Base-by-base conservation (phyloP, 2,797 vertebrate species). In the Acanthiza pusilla region DNA sequence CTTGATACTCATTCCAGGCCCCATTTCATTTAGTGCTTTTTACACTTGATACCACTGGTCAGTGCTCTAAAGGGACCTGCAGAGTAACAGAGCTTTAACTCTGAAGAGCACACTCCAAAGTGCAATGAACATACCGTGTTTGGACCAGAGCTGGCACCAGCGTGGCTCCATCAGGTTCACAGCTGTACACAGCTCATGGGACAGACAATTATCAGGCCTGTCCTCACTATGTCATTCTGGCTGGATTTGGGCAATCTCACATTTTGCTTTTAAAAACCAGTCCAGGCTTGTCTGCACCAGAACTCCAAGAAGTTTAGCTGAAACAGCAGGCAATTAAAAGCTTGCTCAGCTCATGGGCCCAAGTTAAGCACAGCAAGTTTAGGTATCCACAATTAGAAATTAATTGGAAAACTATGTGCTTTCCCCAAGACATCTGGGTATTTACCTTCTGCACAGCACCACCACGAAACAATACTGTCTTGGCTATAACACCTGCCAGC, bases 121-220 rank as follows among this genome's bases (percentile, higher is more conserved):
- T 19, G 30, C 19, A 48, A 7, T 7, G 8, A 81, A 29, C 2
- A 2, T 9, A 2, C 29, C 0, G 3, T 7, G 15, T 65, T 43
- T 5, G 3, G 53, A 53, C 4, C 23, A 54, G 11, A 66, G 43
- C 20, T 70, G 72, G 34, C 77, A 71, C 21, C 32, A 57, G 36
- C 0, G 5, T 4, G 15, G 60, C 45, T 48, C 50, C 20, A 7
- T 0, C 0, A 68, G 27, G 30, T 3, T 85, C 66, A 36, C 7
- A 11, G 66, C 26, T 67, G 23, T 0, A 8, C 1, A 1, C 23
- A 87, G 55, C 48, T 22, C 15, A 0, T 1, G 47, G n/a, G 13
- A 73, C 51, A 70, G 43, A 32, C 0, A 0, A 19, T 21, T 30
- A 51, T 25, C 79, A 63, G 32, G 68, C 34, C 60, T 32, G 23